Percentiles rank a stretch among this genome's conserved stretches.
phyloP scores from a whole-genome alignment of 1,140 invertebrate genomes.

The Psilanteris sp. region DNA sequence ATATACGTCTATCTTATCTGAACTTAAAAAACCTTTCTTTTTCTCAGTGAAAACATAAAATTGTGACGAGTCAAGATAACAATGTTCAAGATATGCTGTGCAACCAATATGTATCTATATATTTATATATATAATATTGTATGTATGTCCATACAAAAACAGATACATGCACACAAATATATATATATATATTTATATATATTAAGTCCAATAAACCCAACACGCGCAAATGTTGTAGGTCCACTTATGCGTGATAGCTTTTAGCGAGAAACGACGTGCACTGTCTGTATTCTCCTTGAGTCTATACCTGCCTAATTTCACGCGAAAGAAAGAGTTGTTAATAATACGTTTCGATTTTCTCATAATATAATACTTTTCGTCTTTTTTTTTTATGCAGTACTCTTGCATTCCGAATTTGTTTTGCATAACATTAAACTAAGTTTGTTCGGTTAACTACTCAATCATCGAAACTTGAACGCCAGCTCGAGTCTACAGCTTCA shows the following conservation, averaged over 20 bases:
- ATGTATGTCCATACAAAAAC: too few relatives aligned
- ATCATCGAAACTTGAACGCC: conserved; percentile 33
- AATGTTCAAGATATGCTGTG: conserved; percentile 57
- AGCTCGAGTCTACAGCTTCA: too few relatives aligned
- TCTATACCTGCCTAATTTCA: conserved; percentile 61
- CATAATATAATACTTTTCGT: conserved; percentile 18
- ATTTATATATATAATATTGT: too few relatives aligned
- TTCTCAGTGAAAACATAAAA: conserved; percentile 46
- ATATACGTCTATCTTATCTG: too few relatives aligned
- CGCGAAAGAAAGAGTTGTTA: conserved; percentile 43
- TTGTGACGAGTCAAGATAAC: conserved; percentile 20
- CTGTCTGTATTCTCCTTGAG: conserved; percentile 61
- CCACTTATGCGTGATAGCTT: conserved; percentile 76
- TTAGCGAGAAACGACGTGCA: conserved; percentile 75
- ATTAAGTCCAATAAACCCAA: conserved; percentile 53
- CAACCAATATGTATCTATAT: conserved; percentile 59
- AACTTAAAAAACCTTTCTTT: conserved; percentile 6
- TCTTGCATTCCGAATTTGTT: too few relatives aligned
- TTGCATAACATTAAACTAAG: too few relatives aligned
- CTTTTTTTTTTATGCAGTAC: background rate
- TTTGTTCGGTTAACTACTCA: background rate
- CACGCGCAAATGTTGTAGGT: conserved; percentile 71
- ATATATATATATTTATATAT: too few relatives aligned
- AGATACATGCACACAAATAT: too few relatives aligned
- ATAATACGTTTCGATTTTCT: conserved; percentile 53